Evolutionary conservation across 2,113 vertebrate species (phyloP).

Genomic region (human): DNA sequence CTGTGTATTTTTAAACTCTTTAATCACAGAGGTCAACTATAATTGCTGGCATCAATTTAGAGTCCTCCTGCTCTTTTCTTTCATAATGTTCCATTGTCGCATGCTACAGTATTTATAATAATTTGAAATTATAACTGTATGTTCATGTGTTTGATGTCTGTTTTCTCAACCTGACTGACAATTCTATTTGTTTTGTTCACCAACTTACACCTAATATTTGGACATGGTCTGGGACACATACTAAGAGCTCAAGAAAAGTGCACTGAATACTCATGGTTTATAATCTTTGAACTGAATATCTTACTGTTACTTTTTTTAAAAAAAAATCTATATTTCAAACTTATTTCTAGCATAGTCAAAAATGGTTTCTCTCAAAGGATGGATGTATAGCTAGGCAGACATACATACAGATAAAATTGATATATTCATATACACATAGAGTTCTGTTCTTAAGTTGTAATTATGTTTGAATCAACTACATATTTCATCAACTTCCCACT

Average conservation of each 20-base stretch:
- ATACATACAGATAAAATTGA: background rate
- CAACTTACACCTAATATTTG: background rate
- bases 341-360: background rate
- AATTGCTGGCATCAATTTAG: background rate
- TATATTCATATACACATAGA: background rate
- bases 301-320: background rate
- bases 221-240: background rate
- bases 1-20: slow-evolving; percentile 61
- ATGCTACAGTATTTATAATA: background rate
- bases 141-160: background rate
- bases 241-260: background rate
- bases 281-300: background rate
- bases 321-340: background rate
- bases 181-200: background rate
- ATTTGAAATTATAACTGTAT: slow-evolving; percentile 6
- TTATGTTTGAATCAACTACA: background rate
- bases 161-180: background rate
- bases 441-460: background rate
- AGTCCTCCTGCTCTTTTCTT: background rate
- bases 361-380: background rate
- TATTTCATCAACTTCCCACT: background rate
- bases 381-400: background rate
- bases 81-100: background rate
- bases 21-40: slow-evolving; percentile 61
- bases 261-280: background rate